phyloP scores from a whole-genome alignment of 1,140 invertebrate genomes.

The Neodiprion virginianus region DNA sequence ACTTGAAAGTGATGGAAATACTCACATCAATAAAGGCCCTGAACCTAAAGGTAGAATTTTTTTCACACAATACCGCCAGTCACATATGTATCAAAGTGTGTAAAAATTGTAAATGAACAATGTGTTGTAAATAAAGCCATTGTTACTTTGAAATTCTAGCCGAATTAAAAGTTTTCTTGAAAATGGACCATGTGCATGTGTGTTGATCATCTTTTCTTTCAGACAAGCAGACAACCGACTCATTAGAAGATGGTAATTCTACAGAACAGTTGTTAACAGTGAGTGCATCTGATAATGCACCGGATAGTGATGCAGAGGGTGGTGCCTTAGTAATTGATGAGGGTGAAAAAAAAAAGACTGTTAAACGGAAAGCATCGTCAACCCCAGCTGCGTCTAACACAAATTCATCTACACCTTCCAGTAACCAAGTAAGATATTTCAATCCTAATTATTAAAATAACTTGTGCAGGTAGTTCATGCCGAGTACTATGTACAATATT shows the following conservation, averaged over 20 bases:
- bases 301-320: constrained; percentile 57
- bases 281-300: constrained; percentile 21
- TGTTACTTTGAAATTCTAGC: constrained; percentile 11
- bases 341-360: constrained; percentile 59
- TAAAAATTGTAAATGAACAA: too few species aligned
- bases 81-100: too few species aligned
- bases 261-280: not conserved
- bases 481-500: too few species aligned
- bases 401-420: not conserved
- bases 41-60: constrained; percentile 1
- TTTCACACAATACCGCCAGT: too few species aligned
- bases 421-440: not conserved
- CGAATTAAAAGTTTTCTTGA: too few species aligned
- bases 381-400: constrained; percentile 36
- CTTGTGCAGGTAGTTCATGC: too few species aligned
- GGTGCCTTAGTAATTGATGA: constrained; percentile 69
- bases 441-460: too few species aligned
- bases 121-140: not conserved
- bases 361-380: constrained; percentile 47
- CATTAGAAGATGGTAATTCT: not conserved
- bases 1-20: constrained; percentile 45
- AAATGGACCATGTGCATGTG: too few species aligned
- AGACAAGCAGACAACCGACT: not conserved
- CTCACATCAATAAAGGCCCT: not conserved
- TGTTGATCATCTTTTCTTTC: too few species aligned